These are phyloP conservation scores for Malthinus flaveolus DNA, from an alignment of 2,888 invertebrate species.

Conservation along the genomic window DNA sequence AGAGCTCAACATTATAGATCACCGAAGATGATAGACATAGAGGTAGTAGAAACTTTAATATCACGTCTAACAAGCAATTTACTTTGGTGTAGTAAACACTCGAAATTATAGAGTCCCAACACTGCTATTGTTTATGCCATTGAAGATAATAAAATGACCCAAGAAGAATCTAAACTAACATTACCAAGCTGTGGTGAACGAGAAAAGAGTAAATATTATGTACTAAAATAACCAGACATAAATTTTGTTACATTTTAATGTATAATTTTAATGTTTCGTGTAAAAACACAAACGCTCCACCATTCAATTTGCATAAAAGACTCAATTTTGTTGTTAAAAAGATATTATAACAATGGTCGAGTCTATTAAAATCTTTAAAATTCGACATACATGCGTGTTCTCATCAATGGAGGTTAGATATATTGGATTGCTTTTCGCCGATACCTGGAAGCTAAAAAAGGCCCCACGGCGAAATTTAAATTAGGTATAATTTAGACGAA, in stretches of 20 bases:
- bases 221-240: too few relatives aligned
- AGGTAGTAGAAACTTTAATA: conserved; percentile 24
- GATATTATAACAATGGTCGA: neutral
- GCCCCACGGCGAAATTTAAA: conserved; percentile 13
- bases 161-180: conserved; percentile 1
- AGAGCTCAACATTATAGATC: conserved; percentile 5
- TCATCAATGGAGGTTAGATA: neutral
- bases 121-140: conserved; percentile 43
- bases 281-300: too few relatives aligned
- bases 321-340: neutral
- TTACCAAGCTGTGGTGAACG: neutral
- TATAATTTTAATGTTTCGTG: neutral
- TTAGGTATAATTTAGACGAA: conserved; percentile 14
- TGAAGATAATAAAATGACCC: conserved; percentile 35
- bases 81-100: conserved; percentile 39
- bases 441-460: conserved; percentile 11
- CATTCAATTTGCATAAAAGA: neutral
- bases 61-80: conserved; percentile 43
- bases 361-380: neutral
- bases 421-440: conserved; percentile 1
- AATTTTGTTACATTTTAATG: too few relatives aligned
- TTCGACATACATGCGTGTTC: neutral
- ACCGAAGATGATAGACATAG: conserved; percentile 15
- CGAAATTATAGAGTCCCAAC: conserved; percentile 42
- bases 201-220: neutral